A percentile compares a stretch with the other conserved stretches of the same genome.
These are phyloP conservation scores for Phymorhynchus buccinoides DNA, from an alignment of 1,140 invertebrate genomes.

Conservation along the genomic window DNA sequence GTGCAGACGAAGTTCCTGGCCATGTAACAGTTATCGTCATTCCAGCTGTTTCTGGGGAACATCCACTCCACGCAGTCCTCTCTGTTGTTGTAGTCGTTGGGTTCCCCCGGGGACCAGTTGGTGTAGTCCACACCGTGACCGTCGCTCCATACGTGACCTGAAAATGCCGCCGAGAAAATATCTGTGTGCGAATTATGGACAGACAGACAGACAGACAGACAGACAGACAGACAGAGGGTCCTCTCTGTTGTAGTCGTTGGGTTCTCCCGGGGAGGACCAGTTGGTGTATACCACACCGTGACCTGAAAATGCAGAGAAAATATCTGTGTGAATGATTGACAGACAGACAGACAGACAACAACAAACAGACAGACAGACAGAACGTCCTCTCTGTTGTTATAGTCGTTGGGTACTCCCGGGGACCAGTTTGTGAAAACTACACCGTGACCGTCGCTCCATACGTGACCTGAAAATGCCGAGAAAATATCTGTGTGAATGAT, in stretches of 20 bases:
- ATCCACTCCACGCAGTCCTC: slow-evolving; percentile 44
- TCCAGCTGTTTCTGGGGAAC: slow-evolving; percentile 30
- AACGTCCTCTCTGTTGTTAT: slow-evolving; percentile 5
- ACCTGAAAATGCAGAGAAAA: too few species aligned
- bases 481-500: too few species aligned
- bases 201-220: too few species aligned
- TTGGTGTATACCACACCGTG: neutral
- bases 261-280: neutral
- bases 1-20: slow-evolving; percentile 46
- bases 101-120: neutral
- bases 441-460: neutral
- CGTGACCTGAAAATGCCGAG: slow-evolving; percentile 26
- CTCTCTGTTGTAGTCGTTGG: slow-evolving; percentile 18
- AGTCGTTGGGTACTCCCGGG: neutral
- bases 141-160: slow-evolving; percentile 26
- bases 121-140: neutral
- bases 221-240: too few species aligned
- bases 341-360: too few species aligned
- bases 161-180: too few species aligned
- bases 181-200: too few species aligned
- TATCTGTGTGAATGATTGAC: too few species aligned
- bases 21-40: slow-evolving; percentile 44
- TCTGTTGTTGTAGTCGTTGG: slow-evolving; percentile 7
- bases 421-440: neutral
- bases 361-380: too few species aligned